These are phyloP conservation scores for Tanytarsus gracilentus DNA, from an alignment of 2,888 invertebrate species.

Conservation along the genomic window DNA sequence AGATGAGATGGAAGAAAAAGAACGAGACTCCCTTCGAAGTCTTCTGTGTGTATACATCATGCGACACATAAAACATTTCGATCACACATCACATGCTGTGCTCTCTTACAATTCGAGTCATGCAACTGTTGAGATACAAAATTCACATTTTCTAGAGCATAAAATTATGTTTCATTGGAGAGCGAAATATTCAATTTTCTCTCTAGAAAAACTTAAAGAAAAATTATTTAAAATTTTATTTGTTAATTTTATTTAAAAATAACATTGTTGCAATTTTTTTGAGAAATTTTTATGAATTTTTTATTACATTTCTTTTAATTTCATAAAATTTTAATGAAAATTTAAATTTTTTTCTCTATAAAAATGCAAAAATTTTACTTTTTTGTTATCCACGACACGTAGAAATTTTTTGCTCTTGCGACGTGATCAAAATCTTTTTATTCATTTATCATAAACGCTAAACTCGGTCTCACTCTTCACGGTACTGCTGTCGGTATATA, in stretches of 20 bases:
- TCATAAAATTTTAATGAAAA: no score
- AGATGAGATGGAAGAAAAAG: conserved; percentile 16
- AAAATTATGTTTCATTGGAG: background rate
- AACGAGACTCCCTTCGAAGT: background rate
- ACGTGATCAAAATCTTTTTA: conserved; percentile 23
- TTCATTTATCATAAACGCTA: conserved; percentile 29
- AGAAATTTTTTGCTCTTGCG: conserved; percentile 16
- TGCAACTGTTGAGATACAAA: conserved; percentile 21
- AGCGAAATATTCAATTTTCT: background rate
- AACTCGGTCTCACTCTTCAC: no score
- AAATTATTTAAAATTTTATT: no score
- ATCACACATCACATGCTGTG: conserved; percentile 22
- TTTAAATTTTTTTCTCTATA: conserved; percentile 12
- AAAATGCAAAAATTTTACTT: conserved; percentile 12
- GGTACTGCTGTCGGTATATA: no score
- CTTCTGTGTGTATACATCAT: conserved; percentile 15
- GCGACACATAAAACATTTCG: conserved; percentile 19
- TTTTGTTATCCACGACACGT: conserved; percentile 28
- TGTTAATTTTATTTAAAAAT: no score
- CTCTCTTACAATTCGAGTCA: background rate
- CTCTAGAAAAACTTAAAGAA: no score
- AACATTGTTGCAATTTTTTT: background rate
- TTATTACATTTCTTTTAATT: background rate
- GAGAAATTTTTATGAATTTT: background rate
- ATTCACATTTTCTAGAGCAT: background rate